Evolutionary conservation across 1,140 invertebrate species (phyloP), one percentile per base, ranked within the genome.

Genomic region (Doryteuthis pealeii): DNA sequence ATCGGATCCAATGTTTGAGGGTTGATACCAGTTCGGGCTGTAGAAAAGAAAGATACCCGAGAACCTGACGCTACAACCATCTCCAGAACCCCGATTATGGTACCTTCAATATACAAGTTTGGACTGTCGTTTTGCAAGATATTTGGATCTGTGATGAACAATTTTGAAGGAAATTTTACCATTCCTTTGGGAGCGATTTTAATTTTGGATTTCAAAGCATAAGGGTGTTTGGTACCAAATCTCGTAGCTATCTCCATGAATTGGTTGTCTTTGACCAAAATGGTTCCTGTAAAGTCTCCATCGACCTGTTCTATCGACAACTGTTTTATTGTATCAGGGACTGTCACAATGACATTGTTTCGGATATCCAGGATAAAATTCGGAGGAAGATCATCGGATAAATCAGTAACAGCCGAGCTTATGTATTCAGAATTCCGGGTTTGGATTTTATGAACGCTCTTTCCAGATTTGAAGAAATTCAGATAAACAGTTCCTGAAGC

Each of bases 401-500:
- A 74, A 62, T 62, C 65, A 26, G 82, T 80, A 14, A 67, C 70
- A 14, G 72, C 67, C 0, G 40, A 58, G 31, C 77, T 76, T 1
- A 69, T 66, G 0, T 49, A 22, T 18, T 66, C 76, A 65, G 74
- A 73, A 35, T 84, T 84, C 70, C 80, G 70, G 10, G 78, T 68
- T 35, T 70, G 76, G 18, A 84, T n/a, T 26, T 73, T 71, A 8
- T 75, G 72, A n/a, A 62, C 72, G 2, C 74, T 70, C 15, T 76
- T 77, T 31, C 83, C 83, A 15, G 78, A 78, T 30, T 80, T 58
- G 18, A 77, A 65, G 28, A 77, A 82, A 28, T 77, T 22, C 32
- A 76, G 58, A 58, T 83, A 82, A 8, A 83, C 73, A 15, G 83
- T 82, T 28, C 83, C 83, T 14, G 79, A 74, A 66, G 82, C 83